Conservation (phyloP, 2,113 vertebrate species). For the Cheirogaleus medius region DNA sequence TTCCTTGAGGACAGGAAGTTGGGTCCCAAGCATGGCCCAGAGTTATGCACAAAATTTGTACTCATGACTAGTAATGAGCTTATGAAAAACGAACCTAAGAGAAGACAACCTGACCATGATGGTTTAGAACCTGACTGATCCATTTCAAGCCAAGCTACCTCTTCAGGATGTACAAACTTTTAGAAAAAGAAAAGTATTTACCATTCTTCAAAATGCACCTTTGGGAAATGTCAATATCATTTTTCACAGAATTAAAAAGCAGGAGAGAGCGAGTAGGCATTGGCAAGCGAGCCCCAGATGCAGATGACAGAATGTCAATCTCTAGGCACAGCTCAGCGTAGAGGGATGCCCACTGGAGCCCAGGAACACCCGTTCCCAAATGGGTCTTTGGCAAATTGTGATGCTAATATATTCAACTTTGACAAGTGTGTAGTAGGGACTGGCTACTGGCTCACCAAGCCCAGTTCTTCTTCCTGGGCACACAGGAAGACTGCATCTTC, state of each 20-base stretch:
- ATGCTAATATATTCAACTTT: not conserved
- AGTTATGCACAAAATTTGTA: not conserved
- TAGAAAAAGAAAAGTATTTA: not conserved
- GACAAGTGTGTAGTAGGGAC: not conserved
- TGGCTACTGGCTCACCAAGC: not conserved
- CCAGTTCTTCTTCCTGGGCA: not conserved
- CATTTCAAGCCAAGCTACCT: not conserved
- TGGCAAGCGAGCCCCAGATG: not conserved
- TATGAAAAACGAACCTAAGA: not conserved
- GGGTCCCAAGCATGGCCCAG: not conserved
- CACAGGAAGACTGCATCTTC: not conserved
- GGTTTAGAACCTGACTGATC: no score
- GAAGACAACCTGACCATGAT: not conserved
- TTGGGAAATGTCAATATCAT: not conserved
- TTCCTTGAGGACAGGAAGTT: not conserved
- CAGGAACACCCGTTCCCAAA: not conserved
- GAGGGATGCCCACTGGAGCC: not conserved
- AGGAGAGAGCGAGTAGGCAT: not conserved
- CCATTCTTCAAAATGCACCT: not conserved
- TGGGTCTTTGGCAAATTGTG: not conserved
- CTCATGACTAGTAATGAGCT: not conserved
- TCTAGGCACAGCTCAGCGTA: not conserved
- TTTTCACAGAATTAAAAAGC: not conserved
- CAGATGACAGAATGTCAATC: rapidly evolving
- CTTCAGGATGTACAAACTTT: not conserved